phyloP scores from a whole-genome alignment of 2,797 vertebrate species.

The Scyliorhinus canicula region DNA sequence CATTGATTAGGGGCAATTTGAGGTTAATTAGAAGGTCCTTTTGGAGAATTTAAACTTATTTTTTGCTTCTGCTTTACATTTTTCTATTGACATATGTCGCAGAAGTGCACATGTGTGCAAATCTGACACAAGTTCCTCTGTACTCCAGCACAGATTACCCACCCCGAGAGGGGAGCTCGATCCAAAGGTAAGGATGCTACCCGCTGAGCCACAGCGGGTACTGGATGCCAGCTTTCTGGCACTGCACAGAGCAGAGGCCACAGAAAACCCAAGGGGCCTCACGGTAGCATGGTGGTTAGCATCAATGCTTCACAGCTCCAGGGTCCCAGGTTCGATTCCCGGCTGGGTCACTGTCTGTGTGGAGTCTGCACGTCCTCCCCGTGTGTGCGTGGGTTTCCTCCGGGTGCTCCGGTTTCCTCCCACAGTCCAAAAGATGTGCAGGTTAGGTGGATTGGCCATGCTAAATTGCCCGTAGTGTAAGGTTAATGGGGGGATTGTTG shows the following conservation, averaged over 20 bases:
- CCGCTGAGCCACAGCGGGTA: neutral
- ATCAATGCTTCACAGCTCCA: too few relatives aligned
- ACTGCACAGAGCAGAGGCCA: neutral
- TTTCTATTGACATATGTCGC: neutral
- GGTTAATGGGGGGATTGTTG: too few relatives aligned
- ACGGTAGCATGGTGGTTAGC: too few relatives aligned
- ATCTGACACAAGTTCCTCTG: neutral
- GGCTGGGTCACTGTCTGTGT: too few relatives aligned
- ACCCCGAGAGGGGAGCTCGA: neutral
- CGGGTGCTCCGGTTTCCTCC: too few relatives aligned
- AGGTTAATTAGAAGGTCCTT: neutral
- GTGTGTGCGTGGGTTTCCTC: too few relatives aligned
- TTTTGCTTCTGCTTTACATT: neutral
- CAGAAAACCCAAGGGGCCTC: too few relatives aligned
- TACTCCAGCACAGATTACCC: neutral
- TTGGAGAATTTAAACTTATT: neutral
- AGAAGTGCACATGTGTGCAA: neutral
- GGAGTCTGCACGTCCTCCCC: too few relatives aligned
- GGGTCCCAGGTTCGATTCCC: too few relatives aligned
- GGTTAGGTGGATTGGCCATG: too few relatives aligned
- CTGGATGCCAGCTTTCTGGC: neutral
- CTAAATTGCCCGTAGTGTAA: too few relatives aligned
- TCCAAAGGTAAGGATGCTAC: neutral
- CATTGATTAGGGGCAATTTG: neutral
- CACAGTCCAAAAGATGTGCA: too few relatives aligned